These are phyloP conservation scores for Sylvilagus floridanus DNA, from an alignment of 2,797 vertebrate genomes.

Conservation along the genomic window DNA sequence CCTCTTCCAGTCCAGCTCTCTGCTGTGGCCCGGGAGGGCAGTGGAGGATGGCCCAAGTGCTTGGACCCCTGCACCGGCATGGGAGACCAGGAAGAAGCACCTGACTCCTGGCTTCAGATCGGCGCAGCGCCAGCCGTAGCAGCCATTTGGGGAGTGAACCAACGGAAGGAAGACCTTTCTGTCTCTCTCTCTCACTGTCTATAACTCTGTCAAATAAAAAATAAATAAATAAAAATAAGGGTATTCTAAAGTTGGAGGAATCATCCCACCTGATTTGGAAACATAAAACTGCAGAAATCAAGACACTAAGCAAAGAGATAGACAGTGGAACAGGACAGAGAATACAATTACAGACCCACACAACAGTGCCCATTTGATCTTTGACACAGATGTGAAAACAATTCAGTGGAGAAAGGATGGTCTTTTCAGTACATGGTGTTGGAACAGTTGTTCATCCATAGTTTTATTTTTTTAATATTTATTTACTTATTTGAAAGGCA, in stretches of 20 bases:
- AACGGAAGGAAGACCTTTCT: no score
- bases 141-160: no score
- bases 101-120: no score
- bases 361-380: neutral
- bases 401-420: neutral
- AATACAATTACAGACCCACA: neutral
- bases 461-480: neutral
- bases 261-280: neutral
- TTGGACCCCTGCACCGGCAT: no score
- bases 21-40: no score
- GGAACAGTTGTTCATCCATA: neutral
- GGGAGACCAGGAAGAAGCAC: no score
- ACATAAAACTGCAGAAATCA: neutral
- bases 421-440: neutral
- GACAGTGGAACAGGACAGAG: neutral
- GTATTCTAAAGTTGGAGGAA: neutral
- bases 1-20: no score
- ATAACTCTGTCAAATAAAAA: no score
- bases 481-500: no score
- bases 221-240: neutral
- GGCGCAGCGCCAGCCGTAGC: no score
- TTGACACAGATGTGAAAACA: neutral
- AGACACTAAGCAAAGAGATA: neutral
- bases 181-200: no score
- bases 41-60: no score